phyloP scores from a whole-genome alignment of 2,888 invertebrate genomes.

The Drosophila testacea region DNA sequence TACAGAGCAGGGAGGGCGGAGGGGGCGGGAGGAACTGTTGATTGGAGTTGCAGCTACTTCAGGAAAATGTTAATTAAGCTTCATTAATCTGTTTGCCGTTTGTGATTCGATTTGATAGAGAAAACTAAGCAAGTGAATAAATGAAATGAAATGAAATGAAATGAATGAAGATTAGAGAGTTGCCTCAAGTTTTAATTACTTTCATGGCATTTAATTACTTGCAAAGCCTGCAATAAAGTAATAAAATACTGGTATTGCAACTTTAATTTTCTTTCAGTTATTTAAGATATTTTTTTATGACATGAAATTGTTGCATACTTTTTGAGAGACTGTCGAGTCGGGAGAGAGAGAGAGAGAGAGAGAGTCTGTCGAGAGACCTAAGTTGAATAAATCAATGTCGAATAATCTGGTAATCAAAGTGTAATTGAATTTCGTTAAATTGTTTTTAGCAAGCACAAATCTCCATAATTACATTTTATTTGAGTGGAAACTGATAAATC shows the following conservation, averaged over 20 bases:
- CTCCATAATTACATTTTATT: too few species aligned
- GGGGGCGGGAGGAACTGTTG: constrained; percentile 4
- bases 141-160: constrained; percentile 28
- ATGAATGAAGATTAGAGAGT: constrained; percentile 47
- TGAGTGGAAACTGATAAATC: too few species aligned
- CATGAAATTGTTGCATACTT: constrained; percentile 16
- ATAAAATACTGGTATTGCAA: constrained; percentile 8
- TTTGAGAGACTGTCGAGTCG: constrained; percentile 1
- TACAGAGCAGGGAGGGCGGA: constrained; percentile 15
- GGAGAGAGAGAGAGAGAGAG: too few species aligned
- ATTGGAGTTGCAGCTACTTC: constrained; percentile 41
- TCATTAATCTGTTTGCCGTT: constrained; percentile 66
- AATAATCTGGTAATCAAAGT: neutral
- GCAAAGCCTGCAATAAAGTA: constrained; percentile 5
- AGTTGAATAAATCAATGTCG: neutral
- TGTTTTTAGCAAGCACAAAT: too few species aligned
- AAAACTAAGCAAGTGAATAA: constrained; percentile 33
- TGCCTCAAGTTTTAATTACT: constrained; percentile 19
- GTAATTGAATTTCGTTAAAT: too few species aligned
- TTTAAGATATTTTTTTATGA: neutral
- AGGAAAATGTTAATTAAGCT: constrained; percentile 73
- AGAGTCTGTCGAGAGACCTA: neutral
- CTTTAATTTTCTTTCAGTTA: neutral
- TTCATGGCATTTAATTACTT: constrained; percentile 26
- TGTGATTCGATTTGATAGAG: constrained; percentile 21